Percentiles rank a stretch among this genome's conserved stretches.
Conservation (phyloP, 64 coral and sea anemone genomes). For the Stichodactyla mertensii region DNA sequence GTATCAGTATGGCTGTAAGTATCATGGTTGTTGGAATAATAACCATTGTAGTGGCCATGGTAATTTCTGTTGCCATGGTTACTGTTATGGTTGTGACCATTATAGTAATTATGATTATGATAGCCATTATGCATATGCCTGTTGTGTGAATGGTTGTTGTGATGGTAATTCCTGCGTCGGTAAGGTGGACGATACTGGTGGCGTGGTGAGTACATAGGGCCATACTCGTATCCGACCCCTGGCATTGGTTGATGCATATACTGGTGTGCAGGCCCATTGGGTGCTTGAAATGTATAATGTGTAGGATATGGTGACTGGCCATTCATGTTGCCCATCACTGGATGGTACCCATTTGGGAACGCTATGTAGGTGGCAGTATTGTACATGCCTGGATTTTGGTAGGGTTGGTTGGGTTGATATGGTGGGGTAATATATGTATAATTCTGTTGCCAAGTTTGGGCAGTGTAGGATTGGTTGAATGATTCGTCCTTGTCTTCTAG, state of each 20-base stretch:
- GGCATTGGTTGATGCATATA: conserved; percentile 41
- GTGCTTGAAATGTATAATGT: conserved; percentile 42
- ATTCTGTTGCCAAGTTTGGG: conserved; percentile 54
- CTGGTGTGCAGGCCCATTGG: conserved; percentile 26
- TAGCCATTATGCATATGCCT: conserved; percentile 21
- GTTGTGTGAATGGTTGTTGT: conserved; percentile 54
- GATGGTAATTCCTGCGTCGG: conserved; percentile 55
- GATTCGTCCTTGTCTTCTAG: conserved; percentile 47
- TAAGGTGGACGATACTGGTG: conserved; percentile 50
- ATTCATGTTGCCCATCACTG: conserved; percentile 44
- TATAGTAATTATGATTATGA: conserved; percentile 27
- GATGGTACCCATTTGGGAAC: conserved; percentile 52
- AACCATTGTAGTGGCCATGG: conserved; percentile 33
- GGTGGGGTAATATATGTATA: conserved; percentile 53
- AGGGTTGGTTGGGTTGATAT: conserved; percentile 41
- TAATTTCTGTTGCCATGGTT: conserved; percentile 29
- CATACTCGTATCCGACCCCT: conserved; percentile 55
- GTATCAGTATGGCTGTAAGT: conserved; percentile 52
- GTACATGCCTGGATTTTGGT: conserved; percentile 13
- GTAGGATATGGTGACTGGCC: conserved; percentile 37
- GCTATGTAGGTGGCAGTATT: conserved; percentile 40
- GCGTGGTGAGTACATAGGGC: conserved; percentile 33
- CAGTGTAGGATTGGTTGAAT: conserved; percentile 21
- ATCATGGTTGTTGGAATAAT: conserved; percentile 46
- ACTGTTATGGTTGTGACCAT: conserved; percentile 27